A percentile compares a stretch with the other conserved stretches of the same genome.
Evolutionary conservation across 2,888 invertebrate species (phyloP).

Genomic region (Crematogaster levior): DNA sequence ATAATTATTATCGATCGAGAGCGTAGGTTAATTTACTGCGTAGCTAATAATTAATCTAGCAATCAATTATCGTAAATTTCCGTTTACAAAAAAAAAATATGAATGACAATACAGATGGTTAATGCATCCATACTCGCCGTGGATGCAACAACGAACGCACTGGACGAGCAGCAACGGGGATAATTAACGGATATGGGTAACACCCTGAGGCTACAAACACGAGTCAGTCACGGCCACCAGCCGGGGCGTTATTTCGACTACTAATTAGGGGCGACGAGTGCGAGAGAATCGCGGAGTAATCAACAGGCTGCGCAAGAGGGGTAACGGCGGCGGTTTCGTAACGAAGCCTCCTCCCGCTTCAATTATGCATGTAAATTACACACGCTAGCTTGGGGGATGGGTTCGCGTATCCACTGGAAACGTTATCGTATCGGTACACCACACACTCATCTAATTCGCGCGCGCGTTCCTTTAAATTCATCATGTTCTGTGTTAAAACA

Average conservation of each 20-base stretch:
- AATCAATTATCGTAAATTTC: slow-evolving; percentile 25
- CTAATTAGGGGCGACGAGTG: slow-evolving; percentile 62
- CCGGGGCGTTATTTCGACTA: slow-evolving; percentile 65
- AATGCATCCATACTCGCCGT: background rate
- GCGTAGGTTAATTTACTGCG: background rate
- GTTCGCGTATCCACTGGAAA: slow-evolving; percentile 8
- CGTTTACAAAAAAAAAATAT: background rate
- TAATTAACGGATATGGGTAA: slow-evolving; percentile 61
- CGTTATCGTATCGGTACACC: slow-evolving; percentile 23
- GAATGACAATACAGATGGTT: background rate
- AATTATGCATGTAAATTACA: slow-evolving; percentile 68
- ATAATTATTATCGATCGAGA: background rate
- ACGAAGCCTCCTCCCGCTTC: slow-evolving; percentile 62
- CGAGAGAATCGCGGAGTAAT: slow-evolving; percentile 63
- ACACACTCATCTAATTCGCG: slow-evolving; percentile 17
- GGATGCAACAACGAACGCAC: slow-evolving; percentile 9
- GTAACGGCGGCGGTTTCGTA: slow-evolving; percentile 54
- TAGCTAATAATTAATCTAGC: slow-evolving; percentile 19
- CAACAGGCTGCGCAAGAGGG: slow-evolving; percentile 62
- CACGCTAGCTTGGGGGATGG: slow-evolving; percentile 8
- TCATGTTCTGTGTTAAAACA: background rate
- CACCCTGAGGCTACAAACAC: slow-evolving; percentile 49
- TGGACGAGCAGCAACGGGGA: slow-evolving; percentile 29
- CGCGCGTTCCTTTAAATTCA: slow-evolving; percentile 31
- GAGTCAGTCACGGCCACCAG: slow-evolving; percentile 34